These are phyloP conservation scores for Sialis lutaria DNA, from an alignment of 2,888 invertebrate genomes.

Conservation along the genomic window DNA sequence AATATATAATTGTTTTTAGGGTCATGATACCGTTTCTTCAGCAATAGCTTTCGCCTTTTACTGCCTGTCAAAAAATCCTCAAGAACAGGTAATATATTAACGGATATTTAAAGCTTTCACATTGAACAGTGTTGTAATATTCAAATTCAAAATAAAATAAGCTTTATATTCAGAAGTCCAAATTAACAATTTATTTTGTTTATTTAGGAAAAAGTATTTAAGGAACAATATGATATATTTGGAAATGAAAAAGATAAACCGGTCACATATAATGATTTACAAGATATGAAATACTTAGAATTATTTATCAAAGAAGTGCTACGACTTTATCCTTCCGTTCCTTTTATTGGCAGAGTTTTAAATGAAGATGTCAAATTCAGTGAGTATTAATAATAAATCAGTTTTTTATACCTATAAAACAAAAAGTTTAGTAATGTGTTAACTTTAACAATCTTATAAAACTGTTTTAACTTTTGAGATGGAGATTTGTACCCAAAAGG, in stretches of 20 bases:
- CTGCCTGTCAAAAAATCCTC: constrained; percentile 23
- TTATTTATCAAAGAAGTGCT: constrained; percentile 33
- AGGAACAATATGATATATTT: constrained; percentile 23
- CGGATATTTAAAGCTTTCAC: background rate
- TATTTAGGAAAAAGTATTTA: constrained; percentile 21
- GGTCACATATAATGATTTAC: constrained; percentile 22
- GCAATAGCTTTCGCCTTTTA: constrained; percentile 27
- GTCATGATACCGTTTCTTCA: constrained; percentile 29
- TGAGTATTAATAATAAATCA: constrained; percentile 6
- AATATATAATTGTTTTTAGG: constrained; percentile 22
- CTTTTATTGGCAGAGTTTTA: constrained; percentile 26
- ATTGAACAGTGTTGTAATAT: too few relatives aligned
- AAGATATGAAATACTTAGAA: constrained; percentile 35
- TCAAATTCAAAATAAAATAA: too few relatives aligned
- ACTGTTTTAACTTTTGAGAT: constrained; percentile 9
- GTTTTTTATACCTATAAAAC: too few relatives aligned
- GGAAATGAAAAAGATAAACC: constrained; percentile 12
- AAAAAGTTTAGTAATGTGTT: background rate
- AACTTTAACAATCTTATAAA: background rate
- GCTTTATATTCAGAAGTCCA: too few relatives aligned
- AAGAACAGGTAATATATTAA: constrained; percentile 19
- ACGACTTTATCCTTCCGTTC: constrained; percentile 33
- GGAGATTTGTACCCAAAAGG: constrained; percentile 13
- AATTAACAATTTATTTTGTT: background rate
- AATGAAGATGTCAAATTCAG: constrained; percentile 21